Conservation (phyloP, 2,797 vertebrate species). For the Chromis chromis region DNA sequence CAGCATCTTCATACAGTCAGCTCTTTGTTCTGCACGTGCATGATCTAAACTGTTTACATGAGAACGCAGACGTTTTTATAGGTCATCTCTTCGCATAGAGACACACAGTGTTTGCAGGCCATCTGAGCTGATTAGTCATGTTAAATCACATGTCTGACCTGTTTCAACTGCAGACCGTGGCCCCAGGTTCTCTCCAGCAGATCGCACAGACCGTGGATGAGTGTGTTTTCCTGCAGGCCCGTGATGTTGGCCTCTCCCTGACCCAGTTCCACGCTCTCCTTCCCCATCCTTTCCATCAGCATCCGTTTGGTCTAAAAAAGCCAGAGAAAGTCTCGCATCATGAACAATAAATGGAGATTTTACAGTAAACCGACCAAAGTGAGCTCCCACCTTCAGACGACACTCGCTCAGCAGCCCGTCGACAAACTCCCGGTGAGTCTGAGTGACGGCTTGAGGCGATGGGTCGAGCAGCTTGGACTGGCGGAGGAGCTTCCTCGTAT, state of each 20-base stretch:
- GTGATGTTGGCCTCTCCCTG: slow-evolving; percentile 96
- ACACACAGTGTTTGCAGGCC: slow-evolving; percentile 19
- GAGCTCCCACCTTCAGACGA: slow-evolving; percentile 91
- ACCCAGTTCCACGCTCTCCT: slow-evolving; percentile 93
- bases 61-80: slow-evolving; percentile 20
- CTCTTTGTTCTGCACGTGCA: background rate
- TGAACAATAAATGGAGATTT: background rate
- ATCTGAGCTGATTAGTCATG: slow-evolving; percentile 5
- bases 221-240: slow-evolving; percentile 94
- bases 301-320: slow-evolving; percentile 92
- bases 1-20: background rate
- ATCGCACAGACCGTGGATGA: slow-evolving; percentile 96
- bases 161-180: slow-evolving; percentile 95
- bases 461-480: slow-evolving; percentile 94
- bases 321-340: background rate
- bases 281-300: slow-evolving; percentile 98
- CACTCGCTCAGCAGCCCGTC: slow-evolving; percentile 96
- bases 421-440: slow-evolving; percentile 96
- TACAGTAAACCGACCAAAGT: background rate
- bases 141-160: slow-evolving; percentile 83
- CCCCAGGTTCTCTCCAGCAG: slow-evolving; percentile 98
- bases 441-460: slow-evolving; percentile 91
- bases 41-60: slow-evolving; percentile 8
- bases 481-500: slow-evolving; percentile 88
- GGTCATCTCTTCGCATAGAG: slow-evolving; percentile 16